These are phyloP conservation scores for Phaethon lepturus DNA, from an alignment of 2,113 vertebrate genomes.

Conservation along the genomic window DNA sequence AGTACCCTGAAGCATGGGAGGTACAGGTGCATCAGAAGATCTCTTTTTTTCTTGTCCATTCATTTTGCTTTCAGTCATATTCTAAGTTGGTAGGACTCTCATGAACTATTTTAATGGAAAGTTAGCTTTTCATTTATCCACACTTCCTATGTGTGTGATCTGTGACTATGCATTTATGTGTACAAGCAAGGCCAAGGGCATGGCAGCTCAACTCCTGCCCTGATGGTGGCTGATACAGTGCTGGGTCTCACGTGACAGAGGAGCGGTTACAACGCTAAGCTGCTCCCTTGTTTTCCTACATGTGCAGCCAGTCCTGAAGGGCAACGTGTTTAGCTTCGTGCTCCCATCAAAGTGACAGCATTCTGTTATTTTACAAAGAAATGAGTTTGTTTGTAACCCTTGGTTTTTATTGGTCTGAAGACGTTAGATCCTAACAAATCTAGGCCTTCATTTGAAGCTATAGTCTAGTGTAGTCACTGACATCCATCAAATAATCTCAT, in stretches of 20 bases:
- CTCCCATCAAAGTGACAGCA: not conserved
- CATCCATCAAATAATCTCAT: not conserved
- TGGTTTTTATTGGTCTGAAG: not conserved
- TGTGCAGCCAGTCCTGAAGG: not conserved
- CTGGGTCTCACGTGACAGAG: accelerated
- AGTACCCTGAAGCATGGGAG: not conserved
- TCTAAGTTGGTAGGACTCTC: not conserved
- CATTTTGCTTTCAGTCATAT: not conserved
- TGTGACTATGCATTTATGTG: not conserved
- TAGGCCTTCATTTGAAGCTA: not conserved
- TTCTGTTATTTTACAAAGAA: not conserved
- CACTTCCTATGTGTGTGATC: accelerated
- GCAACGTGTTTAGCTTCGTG: not conserved
- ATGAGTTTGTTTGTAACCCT: not conserved
- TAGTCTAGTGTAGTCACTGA: not conserved
- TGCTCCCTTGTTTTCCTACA: not conserved
- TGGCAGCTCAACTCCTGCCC: not conserved
- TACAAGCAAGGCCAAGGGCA: not conserved
- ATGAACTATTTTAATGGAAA: not conserved
- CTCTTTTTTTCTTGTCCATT: not conserved
- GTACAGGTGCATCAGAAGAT: not conserved
- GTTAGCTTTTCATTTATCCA: not conserved
- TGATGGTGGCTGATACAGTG: accelerated
- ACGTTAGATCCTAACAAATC: not conserved
- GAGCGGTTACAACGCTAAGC: not conserved